Evolutionary conservation across 2,113 vertebrate species (phyloP).

Genomic region (Thomomys bottae): DNA sequence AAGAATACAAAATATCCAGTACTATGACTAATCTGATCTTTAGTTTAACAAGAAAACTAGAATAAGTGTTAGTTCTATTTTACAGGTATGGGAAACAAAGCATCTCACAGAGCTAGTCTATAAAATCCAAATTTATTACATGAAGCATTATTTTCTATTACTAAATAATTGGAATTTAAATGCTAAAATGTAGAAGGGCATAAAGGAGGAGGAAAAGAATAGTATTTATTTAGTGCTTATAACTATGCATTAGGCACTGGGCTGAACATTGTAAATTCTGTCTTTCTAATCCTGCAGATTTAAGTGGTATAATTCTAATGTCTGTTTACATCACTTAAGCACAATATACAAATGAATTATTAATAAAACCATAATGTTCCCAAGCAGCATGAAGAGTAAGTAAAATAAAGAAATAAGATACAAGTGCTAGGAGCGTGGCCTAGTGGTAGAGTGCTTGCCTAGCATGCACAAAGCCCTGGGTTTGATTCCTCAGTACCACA

Average conservation of each 20-base stretch:
- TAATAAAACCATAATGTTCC: conserved; percentile 2
- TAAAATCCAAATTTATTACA: conserved; percentile 45
- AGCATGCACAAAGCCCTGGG: too few species aligned
- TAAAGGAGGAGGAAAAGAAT: background rate
- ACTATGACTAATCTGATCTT: conserved; percentile 40
- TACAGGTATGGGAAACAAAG: conserved; percentile 32
- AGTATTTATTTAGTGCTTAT: background rate
- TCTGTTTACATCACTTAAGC: conserved; percentile 16
- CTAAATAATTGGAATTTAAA: conserved; percentile 10
- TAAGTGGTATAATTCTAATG: background rate
- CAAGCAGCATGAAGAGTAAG: conserved; percentile 42
- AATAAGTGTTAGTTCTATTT: conserved; percentile 36
- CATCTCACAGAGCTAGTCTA: background rate
- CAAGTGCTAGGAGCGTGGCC: too few species aligned
- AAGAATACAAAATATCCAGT: conserved; percentile 6
- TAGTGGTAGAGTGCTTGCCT: too few species aligned
- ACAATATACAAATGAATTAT: conserved; percentile 42
- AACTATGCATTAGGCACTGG: background rate
- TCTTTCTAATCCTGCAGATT: background rate
- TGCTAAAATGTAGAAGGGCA: background rate
- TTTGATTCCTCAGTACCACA: too few species aligned
- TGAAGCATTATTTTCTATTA: conserved; percentile 48
- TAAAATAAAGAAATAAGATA: conserved; percentile 25
- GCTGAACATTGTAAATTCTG: background rate
- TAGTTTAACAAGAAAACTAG: conserved; percentile 37